Base-by-base conservation (phyloP, 1,140 invertebrate species). In the Nasonia longicornis region DNA sequence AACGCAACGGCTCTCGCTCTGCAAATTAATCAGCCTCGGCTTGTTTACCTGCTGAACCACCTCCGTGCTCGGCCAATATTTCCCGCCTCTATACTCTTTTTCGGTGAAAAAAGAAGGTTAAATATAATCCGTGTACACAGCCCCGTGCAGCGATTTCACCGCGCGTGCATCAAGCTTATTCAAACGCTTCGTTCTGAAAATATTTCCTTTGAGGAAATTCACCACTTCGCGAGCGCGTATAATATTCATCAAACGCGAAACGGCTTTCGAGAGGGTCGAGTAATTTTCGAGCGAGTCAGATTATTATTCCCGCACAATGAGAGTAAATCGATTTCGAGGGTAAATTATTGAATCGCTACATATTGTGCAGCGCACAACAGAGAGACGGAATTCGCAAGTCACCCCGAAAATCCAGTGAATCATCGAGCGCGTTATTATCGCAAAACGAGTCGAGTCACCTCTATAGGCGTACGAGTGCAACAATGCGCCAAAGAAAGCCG, bases 381-480 rank as follows among this genome's bases (percentile, higher is more conserved):
- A 4, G 52, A 58, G 52, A 20, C 58, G 29, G 29, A 11, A 31
- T 29, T 52, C 42, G 42, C 45, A n/a, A 75, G 72, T 75, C 72
- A 75, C 16, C 29, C 48, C 48, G 35, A 58, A 31, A 75, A 75
- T 75, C 63, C 11, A 31, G 48, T 63, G 72, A 75, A 75, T 75
- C 72, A 75, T 52, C 71, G 8, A 48, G 20, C 22, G 3, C 77
- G 58, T 72, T 78, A 71, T 73, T 77, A 74, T 81, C 52, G 79
- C 12, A 29, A 75, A 82, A 78, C 73, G 72, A 76, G 67, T 48
- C 72, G 31, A 58, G 52, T 52, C 29, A 84, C 74, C 52, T 48
- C 45, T 48, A 48, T 16, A 48, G 2, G 6, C 16, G 16, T 58
- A 58, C 16, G 3, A 35, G 31, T 31, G 26, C 16, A 6, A 58